These are phyloP conservation scores for Scelioninae gen. 1 DNA, from an alignment of 2,888 invertebrate species.

Conservation along the genomic window DNA sequence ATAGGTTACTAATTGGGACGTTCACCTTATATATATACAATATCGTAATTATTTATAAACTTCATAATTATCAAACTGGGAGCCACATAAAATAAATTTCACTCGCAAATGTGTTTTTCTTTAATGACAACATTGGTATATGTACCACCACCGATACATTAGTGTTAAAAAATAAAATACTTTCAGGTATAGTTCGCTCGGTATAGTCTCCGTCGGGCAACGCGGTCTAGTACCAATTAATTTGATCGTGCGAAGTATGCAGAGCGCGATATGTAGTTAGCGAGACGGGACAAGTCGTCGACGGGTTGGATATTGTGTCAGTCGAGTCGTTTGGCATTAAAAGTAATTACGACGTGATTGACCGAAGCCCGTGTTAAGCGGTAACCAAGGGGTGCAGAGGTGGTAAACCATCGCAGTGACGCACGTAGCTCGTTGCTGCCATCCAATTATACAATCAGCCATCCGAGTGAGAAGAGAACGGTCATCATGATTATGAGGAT, in stretches of 20 bases:
- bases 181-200: slow-evolving; percentile 27
- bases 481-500: slow-evolving; percentile 68
- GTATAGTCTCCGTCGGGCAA: slow-evolving; percentile 72
- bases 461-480: slow-evolving; percentile 72
- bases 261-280: slow-evolving; percentile 78
- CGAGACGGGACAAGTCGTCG: slow-evolving; percentile 78
- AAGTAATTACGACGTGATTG: slow-evolving; percentile 84
- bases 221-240: slow-evolving; percentile 84
- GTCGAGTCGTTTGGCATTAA: slow-evolving; percentile 84
- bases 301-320: slow-evolving; percentile 84
- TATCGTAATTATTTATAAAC: too few species aligned
- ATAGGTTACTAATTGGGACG: too few species aligned
- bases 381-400: slow-evolving; percentile 77
- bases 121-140: too few species aligned
- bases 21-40: too few species aligned
- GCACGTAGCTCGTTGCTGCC: slow-evolving; percentile 84
- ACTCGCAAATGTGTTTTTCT: too few species aligned
- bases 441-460: slow-evolving; percentile 84
- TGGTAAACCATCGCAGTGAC: slow-evolving; percentile 84
- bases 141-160: too few species aligned
- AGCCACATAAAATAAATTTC: too few species aligned
- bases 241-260: slow-evolving; percentile 84
- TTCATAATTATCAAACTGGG: too few species aligned
- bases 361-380: slow-evolving; percentile 81
- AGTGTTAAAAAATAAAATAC: not conserved